phyloP scores from a whole-genome alignment of 2,113 vertebrate species.

The Procavia capensis region DNA sequence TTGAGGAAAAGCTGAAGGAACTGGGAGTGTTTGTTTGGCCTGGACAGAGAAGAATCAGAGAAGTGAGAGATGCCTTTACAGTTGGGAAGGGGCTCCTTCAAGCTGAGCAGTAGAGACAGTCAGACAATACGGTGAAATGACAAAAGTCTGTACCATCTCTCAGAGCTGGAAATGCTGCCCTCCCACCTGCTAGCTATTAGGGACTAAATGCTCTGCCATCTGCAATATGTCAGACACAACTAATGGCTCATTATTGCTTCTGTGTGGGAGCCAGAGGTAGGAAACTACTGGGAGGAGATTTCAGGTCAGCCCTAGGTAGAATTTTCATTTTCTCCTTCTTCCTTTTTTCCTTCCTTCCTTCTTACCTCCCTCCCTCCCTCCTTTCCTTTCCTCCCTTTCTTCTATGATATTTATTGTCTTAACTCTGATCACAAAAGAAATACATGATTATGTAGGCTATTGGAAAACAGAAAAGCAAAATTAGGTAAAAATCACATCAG shows the following conservation, averaged over 20 bases:
- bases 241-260: background rate
- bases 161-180: background rate
- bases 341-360: no score
- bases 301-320: background rate
- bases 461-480: constrained; percentile 28
- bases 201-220: background rate
- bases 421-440: constrained; percentile 32
- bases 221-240: background rate
- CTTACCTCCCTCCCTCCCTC: no score
- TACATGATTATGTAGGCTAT: background rate
- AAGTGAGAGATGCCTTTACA: background rate
- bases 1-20: background rate
- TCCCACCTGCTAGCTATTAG: background rate
- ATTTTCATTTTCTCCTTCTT: background rate
- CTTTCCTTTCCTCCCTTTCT: no score
- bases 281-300: background rate
- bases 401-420: background rate
- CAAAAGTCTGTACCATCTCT: background rate
- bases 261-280: background rate
- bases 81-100: background rate
- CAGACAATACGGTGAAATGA: background rate
- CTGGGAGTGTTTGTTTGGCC: background rate
- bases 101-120: background rate
- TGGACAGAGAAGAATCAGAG: background rate
- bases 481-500: background rate